Conservation (phyloP, 2,888 invertebrate genomes). For the Diarsia rubi region DNA sequence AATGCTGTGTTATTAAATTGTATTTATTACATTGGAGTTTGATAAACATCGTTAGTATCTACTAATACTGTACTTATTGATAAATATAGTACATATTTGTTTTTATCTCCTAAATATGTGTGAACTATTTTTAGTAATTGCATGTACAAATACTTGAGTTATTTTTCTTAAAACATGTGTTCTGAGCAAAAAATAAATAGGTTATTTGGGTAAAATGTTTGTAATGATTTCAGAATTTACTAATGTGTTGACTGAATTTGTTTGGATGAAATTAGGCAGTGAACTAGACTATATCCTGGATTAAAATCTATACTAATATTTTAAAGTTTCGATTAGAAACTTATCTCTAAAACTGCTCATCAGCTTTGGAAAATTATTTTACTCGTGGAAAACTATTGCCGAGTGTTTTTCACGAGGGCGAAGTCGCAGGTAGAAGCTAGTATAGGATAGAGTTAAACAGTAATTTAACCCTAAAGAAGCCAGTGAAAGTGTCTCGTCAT, state of each 20-base stretch:
- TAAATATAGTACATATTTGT: slow-evolving; percentile 9
- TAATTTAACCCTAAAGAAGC: neutral
- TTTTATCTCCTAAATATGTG: slow-evolving; percentile 7
- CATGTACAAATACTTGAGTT: neutral
- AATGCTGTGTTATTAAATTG: slow-evolving; percentile 24
- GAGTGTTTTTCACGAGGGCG: neutral
- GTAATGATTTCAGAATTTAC: neutral
- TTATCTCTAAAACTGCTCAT: neutral
- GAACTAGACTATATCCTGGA: neutral
- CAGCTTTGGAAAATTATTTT: neutral
- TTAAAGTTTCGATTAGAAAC: neutral
- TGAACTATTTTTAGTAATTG: slow-evolving; percentile 2
- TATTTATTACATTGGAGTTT: slow-evolving; percentile 8
- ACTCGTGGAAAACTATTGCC: neutral
- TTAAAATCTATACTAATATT: neutral
- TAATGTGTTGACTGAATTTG: neutral
- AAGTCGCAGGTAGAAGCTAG: neutral
- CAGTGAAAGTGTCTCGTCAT: neutral
- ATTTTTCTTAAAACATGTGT: neutral
- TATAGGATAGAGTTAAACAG: too few species aligned
- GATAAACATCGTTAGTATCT: slow-evolving; percentile 16
- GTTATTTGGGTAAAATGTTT: neutral
- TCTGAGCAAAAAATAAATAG: neutral
- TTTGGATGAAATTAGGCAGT: neutral
- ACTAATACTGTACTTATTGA: slow-evolving; percentile 16